Evolutionary conservation across 2,113 vertebrate genomes (phyloP).

Genomic region (Aspiorhynchus laticeps): DNA sequence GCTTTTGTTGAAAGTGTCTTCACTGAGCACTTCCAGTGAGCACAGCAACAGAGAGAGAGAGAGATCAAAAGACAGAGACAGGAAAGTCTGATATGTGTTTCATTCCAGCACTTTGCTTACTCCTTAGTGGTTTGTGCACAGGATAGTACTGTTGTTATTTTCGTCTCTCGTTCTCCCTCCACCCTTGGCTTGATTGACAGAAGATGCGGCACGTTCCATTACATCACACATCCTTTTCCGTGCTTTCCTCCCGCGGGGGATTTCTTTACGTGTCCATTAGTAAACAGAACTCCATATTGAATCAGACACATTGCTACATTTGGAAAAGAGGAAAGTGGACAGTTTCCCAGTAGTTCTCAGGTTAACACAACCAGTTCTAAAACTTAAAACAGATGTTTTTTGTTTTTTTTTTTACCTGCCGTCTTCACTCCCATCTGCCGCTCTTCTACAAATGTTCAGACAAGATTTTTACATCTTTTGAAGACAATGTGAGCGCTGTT

Average conservation of each 20-base stretch:
- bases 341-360: constrained; percentile 40
- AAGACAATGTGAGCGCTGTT: background rate
- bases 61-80: constrained; percentile 25
- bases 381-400: background rate
- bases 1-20: constrained; percentile 59
- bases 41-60: constrained; percentile 17
- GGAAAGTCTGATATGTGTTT: constrained; percentile 40
- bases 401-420: constrained; percentile 8
- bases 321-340: constrained; percentile 42
- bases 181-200: constrained; percentile 46
- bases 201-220: constrained; percentile 43
- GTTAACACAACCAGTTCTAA: constrained; percentile 37
- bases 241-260: constrained; percentile 51
- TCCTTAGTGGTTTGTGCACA: constrained; percentile 47
- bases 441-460: background rate
- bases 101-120: constrained; percentile 41
- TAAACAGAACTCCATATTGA: constrained; percentile 52
- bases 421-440: constrained; percentile 21
- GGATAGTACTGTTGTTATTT: constrained; percentile 11
- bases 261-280: constrained; percentile 49
- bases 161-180: constrained; percentile 23
- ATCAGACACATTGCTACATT: constrained; percentile 41
- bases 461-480: background rate
- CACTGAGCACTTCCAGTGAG: constrained; percentile 52
- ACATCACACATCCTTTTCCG: constrained; percentile 59